Conservation (phyloP, 37 sponge, comb jelly and placozoan genomes). For the Beroe forskalii region DNA sequence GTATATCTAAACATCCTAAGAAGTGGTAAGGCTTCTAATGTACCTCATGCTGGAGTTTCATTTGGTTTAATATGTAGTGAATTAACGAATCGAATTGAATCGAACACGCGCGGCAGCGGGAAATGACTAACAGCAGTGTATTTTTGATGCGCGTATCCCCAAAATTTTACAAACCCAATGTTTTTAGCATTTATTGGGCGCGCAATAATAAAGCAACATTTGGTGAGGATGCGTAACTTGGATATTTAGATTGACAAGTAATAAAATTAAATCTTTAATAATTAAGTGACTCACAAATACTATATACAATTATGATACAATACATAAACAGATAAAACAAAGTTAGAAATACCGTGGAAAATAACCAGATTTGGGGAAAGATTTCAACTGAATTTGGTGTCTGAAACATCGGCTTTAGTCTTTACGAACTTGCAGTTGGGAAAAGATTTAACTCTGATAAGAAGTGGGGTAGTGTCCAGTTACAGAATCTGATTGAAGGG, state of each 20-base stretch:
- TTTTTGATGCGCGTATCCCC: background rate
- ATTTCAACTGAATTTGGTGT: too few relatives aligned
- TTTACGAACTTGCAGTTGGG: too few relatives aligned
- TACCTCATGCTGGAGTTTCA: too few relatives aligned
- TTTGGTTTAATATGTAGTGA: too few relatives aligned
- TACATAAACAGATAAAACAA: conserved; percentile 35
- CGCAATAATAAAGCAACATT: background rate
- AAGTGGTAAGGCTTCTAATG: too few relatives aligned
- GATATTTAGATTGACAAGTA: background rate
- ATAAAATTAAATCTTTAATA: background rate
- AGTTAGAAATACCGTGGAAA: too few relatives aligned
- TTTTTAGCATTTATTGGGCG: background rate
- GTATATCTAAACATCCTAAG: too few relatives aligned
- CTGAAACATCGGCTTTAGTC: background rate
- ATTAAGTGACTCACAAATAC: background rate
- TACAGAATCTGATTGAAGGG: background rate
- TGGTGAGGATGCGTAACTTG: background rate
- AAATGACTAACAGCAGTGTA: background rate
- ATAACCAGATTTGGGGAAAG: too few relatives aligned
- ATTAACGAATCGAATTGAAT: too few relatives aligned
- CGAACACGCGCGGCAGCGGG: too few relatives aligned
- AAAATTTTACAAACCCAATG: conserved; percentile 34
- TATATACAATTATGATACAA: conserved; percentile 33
- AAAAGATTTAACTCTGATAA: background rate
- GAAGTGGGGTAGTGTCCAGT: background rate